phyloP scores from a whole-genome alignment of 2,888 invertebrate species.

The Pristionchus japonicus region DNA sequence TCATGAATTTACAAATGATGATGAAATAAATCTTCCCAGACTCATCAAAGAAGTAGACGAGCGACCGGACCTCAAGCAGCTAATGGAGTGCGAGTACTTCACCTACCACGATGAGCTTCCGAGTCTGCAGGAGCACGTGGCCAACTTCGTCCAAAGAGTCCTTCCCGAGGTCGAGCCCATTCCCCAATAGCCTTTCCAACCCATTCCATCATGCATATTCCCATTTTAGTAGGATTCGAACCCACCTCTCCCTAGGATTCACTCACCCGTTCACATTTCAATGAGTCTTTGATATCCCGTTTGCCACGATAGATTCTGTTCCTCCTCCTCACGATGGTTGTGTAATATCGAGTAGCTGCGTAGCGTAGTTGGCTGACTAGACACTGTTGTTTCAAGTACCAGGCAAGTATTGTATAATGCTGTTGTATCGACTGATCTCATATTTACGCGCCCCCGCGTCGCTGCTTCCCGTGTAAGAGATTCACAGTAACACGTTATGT shows the following conservation, averaged over 20 bases:
- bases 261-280: neutral
- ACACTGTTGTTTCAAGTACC: neutral
- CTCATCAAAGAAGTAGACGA: conserved; percentile 95
- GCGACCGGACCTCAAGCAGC: conserved; percentile 94
- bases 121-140: conserved; percentile 45
- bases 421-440: conserved; percentile 26
- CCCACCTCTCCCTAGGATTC: neutral
- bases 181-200: conserved; percentile 6
- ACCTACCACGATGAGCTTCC: conserved; percentile 51
- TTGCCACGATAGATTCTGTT: neutral
- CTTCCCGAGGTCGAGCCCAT: conserved; percentile 22
- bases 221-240: neutral
- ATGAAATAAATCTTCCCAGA: conserved; percentile 79
- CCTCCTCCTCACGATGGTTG: neutral
- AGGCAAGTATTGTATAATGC: conserved; percentile 36
- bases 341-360: neutral
- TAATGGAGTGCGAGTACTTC: conserved; percentile 88
- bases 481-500: neutral
- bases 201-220: neutral
- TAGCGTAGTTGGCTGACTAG: neutral
- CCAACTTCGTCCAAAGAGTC: conserved; percentile 41
- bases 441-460: neutral
- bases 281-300: neutral
- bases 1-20: no score
- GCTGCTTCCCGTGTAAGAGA: conserved; percentile 1